phyloP scores from a whole-genome alignment of 2,888 invertebrate species.

The Ormyrus pomaceus region DNA sequence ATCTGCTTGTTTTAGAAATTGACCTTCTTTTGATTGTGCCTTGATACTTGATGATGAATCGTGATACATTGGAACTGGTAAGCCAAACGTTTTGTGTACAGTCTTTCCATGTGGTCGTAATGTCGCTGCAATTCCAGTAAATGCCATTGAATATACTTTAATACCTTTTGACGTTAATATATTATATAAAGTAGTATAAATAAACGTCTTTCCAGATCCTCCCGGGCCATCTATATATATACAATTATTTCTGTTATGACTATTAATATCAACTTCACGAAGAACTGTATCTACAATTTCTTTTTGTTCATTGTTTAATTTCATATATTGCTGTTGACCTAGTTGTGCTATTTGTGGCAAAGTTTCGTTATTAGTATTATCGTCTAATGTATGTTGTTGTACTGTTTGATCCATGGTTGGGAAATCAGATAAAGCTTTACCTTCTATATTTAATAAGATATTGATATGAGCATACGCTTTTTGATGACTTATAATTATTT shows the following conservation, averaged over 20 bases:
- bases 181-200: background rate
- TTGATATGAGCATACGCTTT: too few relatives aligned
- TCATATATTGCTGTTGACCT: background rate
- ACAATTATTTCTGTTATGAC: too few relatives aligned
- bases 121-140: too few relatives aligned
- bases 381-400: background rate
- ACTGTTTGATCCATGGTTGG: background rate
- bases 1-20: background rate
- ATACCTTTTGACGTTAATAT: too few relatives aligned
- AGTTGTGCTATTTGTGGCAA: too few relatives aligned
- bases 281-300: background rate
- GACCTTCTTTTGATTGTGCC: background rate
- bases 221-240: background rate
- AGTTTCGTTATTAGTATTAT: background rate
- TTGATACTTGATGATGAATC: background rate
- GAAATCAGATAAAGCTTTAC: too few relatives aligned
- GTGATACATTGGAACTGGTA: background rate
- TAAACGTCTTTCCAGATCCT: background rate
- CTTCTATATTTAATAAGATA: too few relatives aligned
- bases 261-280: too few relatives aligned
- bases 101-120: background rate
- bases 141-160: conserved; percentile 4
- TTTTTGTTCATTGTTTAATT: background rate
- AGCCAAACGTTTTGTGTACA: background rate
- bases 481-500: too few relatives aligned